Conservation (phyloP, 53 echinoderm and acorn worm species). For the Arbacia lixula region DNA sequence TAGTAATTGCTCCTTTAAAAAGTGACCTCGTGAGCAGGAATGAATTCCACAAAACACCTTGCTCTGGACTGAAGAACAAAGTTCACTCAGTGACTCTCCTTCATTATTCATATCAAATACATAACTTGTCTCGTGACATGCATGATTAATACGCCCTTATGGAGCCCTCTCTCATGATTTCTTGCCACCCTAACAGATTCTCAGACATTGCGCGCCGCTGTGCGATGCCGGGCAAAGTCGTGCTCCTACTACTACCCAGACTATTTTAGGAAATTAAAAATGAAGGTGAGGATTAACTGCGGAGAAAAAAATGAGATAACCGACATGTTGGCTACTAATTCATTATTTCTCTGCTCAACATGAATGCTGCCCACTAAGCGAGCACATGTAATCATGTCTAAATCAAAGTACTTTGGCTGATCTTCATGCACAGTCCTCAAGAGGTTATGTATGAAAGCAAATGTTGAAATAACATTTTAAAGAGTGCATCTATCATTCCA, state of each 20-base stretch:
- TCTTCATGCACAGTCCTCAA: too few species aligned
- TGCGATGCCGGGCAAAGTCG: neutral
- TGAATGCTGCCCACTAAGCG: neutral
- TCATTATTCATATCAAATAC: slow-evolving; percentile 25
- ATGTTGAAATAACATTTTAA: too few species aligned
- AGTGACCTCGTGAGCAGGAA: too few species aligned
- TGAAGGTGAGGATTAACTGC: slow-evolving; percentile 35
- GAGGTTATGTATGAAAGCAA: too few species aligned
- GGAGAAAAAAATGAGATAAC: slow-evolving; percentile 19
- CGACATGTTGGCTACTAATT: slow-evolving; percentile 31
- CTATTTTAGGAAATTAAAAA: slow-evolving; percentile 40
- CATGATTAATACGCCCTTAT: slow-evolving; percentile 33
- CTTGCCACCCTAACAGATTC: slow-evolving; percentile 2
- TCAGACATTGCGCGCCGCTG: neutral
- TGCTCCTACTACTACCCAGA: neutral
- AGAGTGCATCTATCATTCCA: too few species aligned
- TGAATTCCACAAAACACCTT: too few species aligned
- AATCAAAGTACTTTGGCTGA: too few species aligned
- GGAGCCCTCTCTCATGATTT: neutral
- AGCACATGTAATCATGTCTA: too few species aligned
- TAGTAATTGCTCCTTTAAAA: too few species aligned
- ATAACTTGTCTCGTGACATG: slow-evolving; percentile 39
- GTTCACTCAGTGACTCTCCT: slow-evolving; percentile 18
- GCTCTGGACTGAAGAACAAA: too few species aligned
- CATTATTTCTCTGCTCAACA: slow-evolving; percentile 12